phyloP scores from a whole-genome alignment of 2,888 invertebrate species.

The Crepidodera aurea region DNA sequence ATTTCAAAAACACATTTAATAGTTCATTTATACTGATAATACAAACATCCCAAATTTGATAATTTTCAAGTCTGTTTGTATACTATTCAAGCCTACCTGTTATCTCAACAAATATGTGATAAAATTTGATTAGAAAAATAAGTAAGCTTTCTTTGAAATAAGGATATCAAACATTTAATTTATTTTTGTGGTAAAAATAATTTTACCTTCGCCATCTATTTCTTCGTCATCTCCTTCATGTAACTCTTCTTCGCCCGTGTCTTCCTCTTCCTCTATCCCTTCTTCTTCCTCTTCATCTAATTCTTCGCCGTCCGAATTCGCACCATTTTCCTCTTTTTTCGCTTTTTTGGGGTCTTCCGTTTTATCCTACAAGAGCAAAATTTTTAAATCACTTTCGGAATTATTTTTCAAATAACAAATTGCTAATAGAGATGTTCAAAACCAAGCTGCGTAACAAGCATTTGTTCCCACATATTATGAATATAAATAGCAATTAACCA shows the following conservation, averaged over 20 bases:
- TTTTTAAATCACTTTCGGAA: too few species aligned
- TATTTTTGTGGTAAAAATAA: too few species aligned
- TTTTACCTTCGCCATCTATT: constrained; percentile 60
- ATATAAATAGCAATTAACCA: too few species aligned
- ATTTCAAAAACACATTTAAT: neutral
- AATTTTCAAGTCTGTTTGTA: neutral
- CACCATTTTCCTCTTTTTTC: constrained; percentile 82
- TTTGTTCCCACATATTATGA: too few species aligned
- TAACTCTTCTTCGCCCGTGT: constrained; percentile 61
- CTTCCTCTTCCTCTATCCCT: constrained; percentile 59
- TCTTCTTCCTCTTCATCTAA: constrained; percentile 72
- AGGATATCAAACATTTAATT: too few species aligned
- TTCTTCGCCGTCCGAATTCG: constrained; percentile 68
- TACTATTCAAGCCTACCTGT: too few species aligned
- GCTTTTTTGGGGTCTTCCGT: constrained; percentile 79
- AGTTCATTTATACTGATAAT: neutral
- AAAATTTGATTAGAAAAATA: too few species aligned
- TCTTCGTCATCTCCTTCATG: constrained; percentile 62
- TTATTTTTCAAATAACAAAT: neutral
- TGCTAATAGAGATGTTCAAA: too few species aligned
- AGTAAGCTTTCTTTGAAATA: too few species aligned
- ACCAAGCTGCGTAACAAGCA: too few species aligned
- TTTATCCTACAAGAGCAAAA: constrained; percentile 68
- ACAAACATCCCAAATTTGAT: neutral
- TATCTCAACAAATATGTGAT: too few species aligned